Evolutionary conservation across 2,113 vertebrate species (phyloP).

Genomic region (Otolemur garnettii): DNA sequence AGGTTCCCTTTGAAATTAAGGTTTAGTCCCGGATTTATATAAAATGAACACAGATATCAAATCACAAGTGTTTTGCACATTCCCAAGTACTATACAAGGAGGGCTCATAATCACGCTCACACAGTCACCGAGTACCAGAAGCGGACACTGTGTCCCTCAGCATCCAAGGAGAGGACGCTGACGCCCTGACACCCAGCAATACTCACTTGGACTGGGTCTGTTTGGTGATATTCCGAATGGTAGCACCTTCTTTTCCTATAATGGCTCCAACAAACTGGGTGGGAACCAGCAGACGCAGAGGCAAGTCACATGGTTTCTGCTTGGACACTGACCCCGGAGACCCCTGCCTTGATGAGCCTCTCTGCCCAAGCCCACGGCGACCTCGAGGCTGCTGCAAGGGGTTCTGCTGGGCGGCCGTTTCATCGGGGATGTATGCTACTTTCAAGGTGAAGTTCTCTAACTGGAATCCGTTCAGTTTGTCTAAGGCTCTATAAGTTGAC

Average conservation of each 20-base stretch:
- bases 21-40: slow-evolving; percentile 10
- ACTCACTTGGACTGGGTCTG: slow-evolving; percentile 99
- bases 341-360: slow-evolving; percentile 93
- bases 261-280: slow-evolving; percentile 99
- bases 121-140: not conserved
- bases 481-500: slow-evolving; percentile 92
- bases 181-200: not conserved
- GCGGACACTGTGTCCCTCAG: not conserved
- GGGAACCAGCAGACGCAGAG: slow-evolving; percentile 96
- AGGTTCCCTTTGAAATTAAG: slow-evolving; percentile 24
- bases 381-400: slow-evolving; percentile 86
- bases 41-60: slow-evolving; percentile 33
- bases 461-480: slow-evolving; percentile 97
- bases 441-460: slow-evolving; percentile 97
- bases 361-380: slow-evolving; percentile 92
- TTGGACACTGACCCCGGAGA: slow-evolving; percentile 92
- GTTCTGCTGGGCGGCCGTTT: slow-evolving; percentile 88
- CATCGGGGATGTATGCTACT: slow-evolving; percentile 98
- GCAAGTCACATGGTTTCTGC: slow-evolving; percentile 96
- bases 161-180: not conserved
- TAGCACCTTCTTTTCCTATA: slow-evolving; percentile 98
- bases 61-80: not conserved
- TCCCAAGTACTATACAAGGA: not conserved
- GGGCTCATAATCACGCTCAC: not conserved
- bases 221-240: slow-evolving; percentile 98